Evolutionary conservation across 2,888 invertebrate genomes (phyloP), one percentile per base, ranked within the genome.

Genomic region (Meiosimyza decipiens): DNA sequence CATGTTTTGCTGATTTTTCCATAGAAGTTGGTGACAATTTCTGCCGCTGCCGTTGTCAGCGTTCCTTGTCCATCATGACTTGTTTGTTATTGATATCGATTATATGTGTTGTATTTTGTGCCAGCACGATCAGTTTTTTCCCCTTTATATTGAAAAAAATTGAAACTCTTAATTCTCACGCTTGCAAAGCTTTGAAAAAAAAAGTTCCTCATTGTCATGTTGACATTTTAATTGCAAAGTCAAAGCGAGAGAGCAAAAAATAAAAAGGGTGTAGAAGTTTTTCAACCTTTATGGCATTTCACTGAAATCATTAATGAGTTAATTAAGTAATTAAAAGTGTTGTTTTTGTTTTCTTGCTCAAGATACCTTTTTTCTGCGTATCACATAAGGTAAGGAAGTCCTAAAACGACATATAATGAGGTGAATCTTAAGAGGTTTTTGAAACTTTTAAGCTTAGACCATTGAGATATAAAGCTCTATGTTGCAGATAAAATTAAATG

Each of bases 281-380:
- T 57, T 57, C 12, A 28, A 18, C n/a, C n/a, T n/a, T n/a, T 55
- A 11, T 55, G 16, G 22, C 13, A 15, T 22, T 22, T 57, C 57
- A 60, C n/a, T 50, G 62, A 50, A 50, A 60, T 51, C 6, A 28
- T 69, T 69, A 78, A 78, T 77, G 77, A 77, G 73, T 76, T 82
- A 83, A 83, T 83, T 80, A 84, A 83, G 83, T 83, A 83, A 83
- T 84, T 83, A 83, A 69, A 62, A 33, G 60, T 18, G 18, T 57
- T 55, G 67, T 22, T 55, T 47, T 57, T 57, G 55, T 47, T 54
- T 40, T 40, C 40, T 40, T 40, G 40, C 40, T 40, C 40, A 40
- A 40, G 6, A 40, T 40, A 9, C 1, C 1, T 7, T 40, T 40
- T 9, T 40, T 40, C 40, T 40, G 40, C 9, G 6, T 40, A 40